Base-by-base conservation (phyloP, 1,140 invertebrate species). In the Cherax quadricarinatus region DNA sequence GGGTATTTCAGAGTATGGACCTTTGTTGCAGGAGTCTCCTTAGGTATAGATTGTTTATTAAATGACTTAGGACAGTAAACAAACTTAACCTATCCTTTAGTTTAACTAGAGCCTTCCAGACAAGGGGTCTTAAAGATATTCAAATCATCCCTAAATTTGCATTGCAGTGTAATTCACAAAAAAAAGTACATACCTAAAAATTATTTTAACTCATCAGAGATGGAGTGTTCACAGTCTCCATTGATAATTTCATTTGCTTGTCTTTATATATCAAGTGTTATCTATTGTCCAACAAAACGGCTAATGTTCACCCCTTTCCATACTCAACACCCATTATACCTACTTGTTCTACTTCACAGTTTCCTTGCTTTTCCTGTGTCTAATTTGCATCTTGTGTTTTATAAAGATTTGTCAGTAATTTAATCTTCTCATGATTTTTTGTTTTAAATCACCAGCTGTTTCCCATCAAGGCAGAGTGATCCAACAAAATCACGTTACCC, bases 1-100 rank as follows among this genome's bases (percentile, higher is more conserved):
- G 60, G 85, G 66, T 86, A 73, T 75, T 86, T 86, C 85, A 86
- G 85, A 75, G 48, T 86, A 21, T 86, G 51, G 85, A 70, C 85
- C 85, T 73, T 86, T 73, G 66, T 73, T 75, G 70, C 62, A 86
- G 70, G 85, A 86, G 85, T 51, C 85, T 73, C 66, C 66, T 75
- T 86, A 70, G 70, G 85, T 24, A 49, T 86, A 86, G 66, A 73
- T 49, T 51, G 48, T 51, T 70, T 86, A 83, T 21, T 66, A 86
- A 83, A 51, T 83, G 81, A 83, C 81, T 86, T 86, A 30, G 48
- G 85, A 24, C 81, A 83, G 81, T n/a, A 51, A 24, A 60, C 16
- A 57, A 83, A 30, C 48, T 53, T 9, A 60, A 48, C 57, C 57
- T 30, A 57, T 83, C 57, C 81, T 83, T 18, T 21, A 83, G 21